phyloP scores from a whole-genome alignment of 2,113 vertebrate genomes.

The Bettongia penicillata region DNA sequence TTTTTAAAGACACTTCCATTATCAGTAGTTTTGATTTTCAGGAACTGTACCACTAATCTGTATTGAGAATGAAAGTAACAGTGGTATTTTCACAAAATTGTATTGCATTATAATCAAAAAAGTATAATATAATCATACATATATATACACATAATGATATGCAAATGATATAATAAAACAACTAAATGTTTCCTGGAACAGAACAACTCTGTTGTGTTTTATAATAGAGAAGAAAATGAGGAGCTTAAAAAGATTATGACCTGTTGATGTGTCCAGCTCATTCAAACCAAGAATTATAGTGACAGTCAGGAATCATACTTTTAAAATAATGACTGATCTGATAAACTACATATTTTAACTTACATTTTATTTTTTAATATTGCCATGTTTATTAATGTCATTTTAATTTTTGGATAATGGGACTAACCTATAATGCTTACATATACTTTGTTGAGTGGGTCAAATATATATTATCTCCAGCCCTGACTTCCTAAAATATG shows the following conservation, averaged over 20 bases:
- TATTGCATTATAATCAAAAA: not conserved
- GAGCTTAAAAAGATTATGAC: constrained; percentile 32
- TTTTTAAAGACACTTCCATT: constrained; percentile 12
- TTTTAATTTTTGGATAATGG: not conserved
- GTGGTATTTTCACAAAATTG: constrained; percentile 3
- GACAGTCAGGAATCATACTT: not conserved
- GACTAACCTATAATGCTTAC: not conserved
- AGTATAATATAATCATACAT: constrained; percentile 10
- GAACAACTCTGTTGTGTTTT: not conserved
- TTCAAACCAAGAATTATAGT: not conserved
- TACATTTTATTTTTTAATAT: constrained; percentile 36
- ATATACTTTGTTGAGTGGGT: not conserved
- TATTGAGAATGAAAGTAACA: not conserved
- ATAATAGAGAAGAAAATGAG: not conserved
- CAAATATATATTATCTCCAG: not conserved
- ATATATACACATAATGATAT: not conserved
- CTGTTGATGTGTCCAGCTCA: not conserved
- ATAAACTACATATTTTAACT: constrained; percentile 17
- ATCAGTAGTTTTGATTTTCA: not conserved
- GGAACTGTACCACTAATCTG: not conserved
- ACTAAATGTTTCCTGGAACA: not conserved
- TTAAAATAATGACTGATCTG: not conserved
- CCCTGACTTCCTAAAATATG: not conserved
- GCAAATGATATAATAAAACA: constrained; percentile 19
- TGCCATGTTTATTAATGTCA: not conserved